Percentiles rank a stretch among this genome's conserved stretches.
Conservation (phyloP, 2,888 invertebrate species). For the Drosophila meridiana region DNA sequence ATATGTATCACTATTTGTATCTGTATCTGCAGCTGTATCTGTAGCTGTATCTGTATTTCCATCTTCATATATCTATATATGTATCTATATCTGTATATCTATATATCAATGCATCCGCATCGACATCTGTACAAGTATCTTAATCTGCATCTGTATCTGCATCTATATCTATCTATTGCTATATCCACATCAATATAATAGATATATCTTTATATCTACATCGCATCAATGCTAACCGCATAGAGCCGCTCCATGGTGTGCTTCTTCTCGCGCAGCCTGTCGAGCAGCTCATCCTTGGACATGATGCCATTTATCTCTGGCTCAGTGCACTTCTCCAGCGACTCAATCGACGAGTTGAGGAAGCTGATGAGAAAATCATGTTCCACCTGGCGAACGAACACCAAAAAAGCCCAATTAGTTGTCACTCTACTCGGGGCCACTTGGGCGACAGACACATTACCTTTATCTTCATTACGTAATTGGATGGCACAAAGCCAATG, state of each 20-base stretch:
- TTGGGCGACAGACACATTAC: slow-evolving; percentile 84
- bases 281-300: slow-evolving; percentile 87
- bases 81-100: background rate
- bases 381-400: slow-evolving; percentile 86
- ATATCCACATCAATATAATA: background rate
- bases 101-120: background rate
- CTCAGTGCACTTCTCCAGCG: slow-evolving; percentile 86
- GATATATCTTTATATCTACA: background rate
- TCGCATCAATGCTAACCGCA: slow-evolving; percentile 59
- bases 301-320: slow-evolving; percentile 85
- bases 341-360: slow-evolving; percentile 89
- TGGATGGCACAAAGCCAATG: slow-evolving; percentile 94
- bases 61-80: background rate
- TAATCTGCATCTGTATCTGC: background rate
- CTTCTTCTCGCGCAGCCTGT: slow-evolving; percentile 88
- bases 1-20: background rate
- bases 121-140: background rate
- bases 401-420: background rate
- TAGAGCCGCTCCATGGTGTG: slow-evolving; percentile 83
- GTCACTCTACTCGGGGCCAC: background rate
- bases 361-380: slow-evolving; percentile 90
- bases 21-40: background rate
- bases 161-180: background rate
- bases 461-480: slow-evolving; percentile 92
- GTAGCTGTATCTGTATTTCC: background rate